Evolutionary conservation across 1,140 invertebrate species (phyloP).

Genomic region (Drosophila quadrilineata): DNA sequence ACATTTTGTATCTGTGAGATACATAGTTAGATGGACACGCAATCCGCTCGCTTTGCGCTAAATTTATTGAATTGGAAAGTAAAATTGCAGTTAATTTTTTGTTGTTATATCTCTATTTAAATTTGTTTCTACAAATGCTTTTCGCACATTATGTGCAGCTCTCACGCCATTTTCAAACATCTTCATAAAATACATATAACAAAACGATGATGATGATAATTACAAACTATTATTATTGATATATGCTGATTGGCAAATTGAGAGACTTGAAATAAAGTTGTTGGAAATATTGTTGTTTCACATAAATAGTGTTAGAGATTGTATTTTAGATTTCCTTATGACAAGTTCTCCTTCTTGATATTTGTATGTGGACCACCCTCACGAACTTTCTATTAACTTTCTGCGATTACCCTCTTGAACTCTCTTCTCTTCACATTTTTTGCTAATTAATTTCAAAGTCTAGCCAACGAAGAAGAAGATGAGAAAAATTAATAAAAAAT

Average conservation of each 20-base stretch:
- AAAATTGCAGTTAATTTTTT: constrained; percentile 62
- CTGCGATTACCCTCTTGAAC: constrained; percentile 14
- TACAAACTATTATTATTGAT: constrained; percentile 39
- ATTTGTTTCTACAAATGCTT: constrained; percentile 65
- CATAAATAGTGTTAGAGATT: no score
- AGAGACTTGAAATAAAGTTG: constrained; percentile 17
- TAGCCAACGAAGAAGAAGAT: no score
- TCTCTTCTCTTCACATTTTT: not conserved
- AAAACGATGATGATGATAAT: constrained; percentile 12
- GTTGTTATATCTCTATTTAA: constrained; percentile 56
- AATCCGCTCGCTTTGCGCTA: constrained; percentile 51
- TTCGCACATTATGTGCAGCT: constrained; percentile 38
- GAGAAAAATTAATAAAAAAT: constrained; percentile 19
- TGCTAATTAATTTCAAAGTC: constrained; percentile 11
- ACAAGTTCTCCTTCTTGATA: no score
- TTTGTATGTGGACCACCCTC: constrained; percentile 10
- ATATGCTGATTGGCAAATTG: constrained; percentile 42
- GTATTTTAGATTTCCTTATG: no score
- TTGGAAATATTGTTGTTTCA: no score
- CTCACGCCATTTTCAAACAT: constrained; percentile 60
- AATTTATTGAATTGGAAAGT: constrained; percentile 76
- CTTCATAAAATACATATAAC: constrained; percentile 52
- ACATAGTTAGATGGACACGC: constrained; percentile 41
- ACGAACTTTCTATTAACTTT: constrained; percentile 18
- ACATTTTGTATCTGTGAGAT: not conserved